Evolutionary conservation across 30 jellyfish, hydroid and myxozoan species (phyloP).

Genomic region (Hydractinia echinata): DNA sequence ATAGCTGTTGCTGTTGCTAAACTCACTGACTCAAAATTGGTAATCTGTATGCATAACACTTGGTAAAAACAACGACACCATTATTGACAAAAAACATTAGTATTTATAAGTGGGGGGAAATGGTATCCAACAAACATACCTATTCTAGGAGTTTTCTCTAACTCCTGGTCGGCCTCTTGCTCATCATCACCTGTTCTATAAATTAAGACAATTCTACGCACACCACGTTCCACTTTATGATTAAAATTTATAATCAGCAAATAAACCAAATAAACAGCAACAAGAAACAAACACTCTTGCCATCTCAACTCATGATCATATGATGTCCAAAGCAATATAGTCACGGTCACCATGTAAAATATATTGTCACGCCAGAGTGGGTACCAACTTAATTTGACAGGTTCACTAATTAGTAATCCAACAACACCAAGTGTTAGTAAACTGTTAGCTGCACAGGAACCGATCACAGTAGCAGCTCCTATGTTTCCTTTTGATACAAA

Average conservation of each 20-base stretch:
- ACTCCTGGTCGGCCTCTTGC: constrained; percentile 21
- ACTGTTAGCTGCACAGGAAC: constrained; percentile 36
- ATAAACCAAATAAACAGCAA: not conserved
- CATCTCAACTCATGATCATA: constrained; percentile 29
- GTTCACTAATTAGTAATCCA: constrained; percentile 5
- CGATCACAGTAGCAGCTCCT: constrained; percentile 33
- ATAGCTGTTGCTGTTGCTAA: not conserved
- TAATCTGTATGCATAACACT: not conserved
- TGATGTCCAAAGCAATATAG: constrained; percentile 23
- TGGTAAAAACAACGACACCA: not conserved
- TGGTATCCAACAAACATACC: not conserved
- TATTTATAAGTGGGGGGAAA: not conserved
- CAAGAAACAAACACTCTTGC: constrained; percentile 33
- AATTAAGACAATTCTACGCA: constrained; percentile 21
- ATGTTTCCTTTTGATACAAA: constrained; percentile 23
- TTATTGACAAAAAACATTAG: not conserved
- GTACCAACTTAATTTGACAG: constrained; percentile 33
- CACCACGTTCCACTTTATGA: constrained; percentile 43
- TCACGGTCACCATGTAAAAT: constrained; percentile 16
- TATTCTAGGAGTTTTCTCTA: constrained; percentile 26
- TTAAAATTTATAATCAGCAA: constrained; percentile 21
- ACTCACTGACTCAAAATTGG: not conserved
- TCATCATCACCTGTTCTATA: constrained; percentile 39
- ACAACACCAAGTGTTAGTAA: constrained; percentile 30
- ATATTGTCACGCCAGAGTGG: constrained; percentile 34